phyloP scores from a whole-genome alignment of 2,888 invertebrate species.

The Agelastica alni region DNA sequence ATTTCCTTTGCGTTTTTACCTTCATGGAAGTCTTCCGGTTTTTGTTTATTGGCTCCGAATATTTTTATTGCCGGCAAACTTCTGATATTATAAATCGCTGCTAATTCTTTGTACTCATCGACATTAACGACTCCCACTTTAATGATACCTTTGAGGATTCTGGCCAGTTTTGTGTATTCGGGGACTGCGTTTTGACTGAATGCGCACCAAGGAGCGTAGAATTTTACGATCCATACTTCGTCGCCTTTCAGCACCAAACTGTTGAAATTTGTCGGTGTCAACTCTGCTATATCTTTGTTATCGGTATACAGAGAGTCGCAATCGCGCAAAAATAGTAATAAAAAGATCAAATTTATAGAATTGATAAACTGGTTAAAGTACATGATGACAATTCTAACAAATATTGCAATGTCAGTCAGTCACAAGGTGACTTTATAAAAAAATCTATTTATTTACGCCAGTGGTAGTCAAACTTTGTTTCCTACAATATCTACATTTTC shows the following conservation, averaged over 20 bases:
- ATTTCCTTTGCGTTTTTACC: slow-evolving; percentile 76
- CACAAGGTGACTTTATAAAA: no score
- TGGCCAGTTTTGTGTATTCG: slow-evolving; percentile 88
- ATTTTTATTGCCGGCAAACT: slow-evolving; percentile 94
- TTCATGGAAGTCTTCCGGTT: slow-evolving; percentile 78
- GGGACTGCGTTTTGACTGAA: slow-evolving; percentile 83
- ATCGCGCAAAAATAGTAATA: no score
- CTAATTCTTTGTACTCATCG: slow-evolving; percentile 78
- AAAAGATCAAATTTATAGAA: no score
- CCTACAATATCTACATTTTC: no score
- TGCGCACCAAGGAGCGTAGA: slow-evolving; percentile 92
- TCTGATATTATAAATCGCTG: slow-evolving; percentile 70
- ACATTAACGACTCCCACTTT: slow-evolving; percentile 82
- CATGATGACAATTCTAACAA: no score
- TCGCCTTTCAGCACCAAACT: slow-evolving; percentile 75
- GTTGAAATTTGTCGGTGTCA: slow-evolving; percentile 82
- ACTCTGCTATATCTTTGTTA: slow-evolving; percentile 70
- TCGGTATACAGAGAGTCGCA: slow-evolving; percentile 10
- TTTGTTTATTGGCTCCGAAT: slow-evolving; percentile 77
- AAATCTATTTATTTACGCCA: no score
- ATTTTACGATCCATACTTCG: slow-evolving; percentile 89
- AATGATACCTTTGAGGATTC: slow-evolving; percentile 83
- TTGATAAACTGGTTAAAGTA: no score
- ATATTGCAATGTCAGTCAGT: no score
- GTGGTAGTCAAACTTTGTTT: no score